Evolutionary conservation across 2,113 vertebrate species (phyloP), one percentile per base, ranked within the genome.

Genomic region (Charadrius vociferus): DNA sequence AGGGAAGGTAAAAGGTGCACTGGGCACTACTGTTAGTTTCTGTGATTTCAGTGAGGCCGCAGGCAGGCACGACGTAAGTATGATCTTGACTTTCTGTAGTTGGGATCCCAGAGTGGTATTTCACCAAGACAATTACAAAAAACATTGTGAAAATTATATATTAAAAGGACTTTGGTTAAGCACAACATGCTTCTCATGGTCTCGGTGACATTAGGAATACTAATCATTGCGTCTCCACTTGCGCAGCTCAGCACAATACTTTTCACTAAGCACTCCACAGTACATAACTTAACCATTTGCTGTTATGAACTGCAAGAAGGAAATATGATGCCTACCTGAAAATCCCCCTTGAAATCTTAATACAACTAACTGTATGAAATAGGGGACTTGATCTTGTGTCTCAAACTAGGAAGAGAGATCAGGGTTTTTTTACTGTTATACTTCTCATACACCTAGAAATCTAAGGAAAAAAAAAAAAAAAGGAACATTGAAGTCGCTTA

Each of bases 121-220:
- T 79, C 49, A 65, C 12, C 12, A 91, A 81, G 34, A 82, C 6
- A 45, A 17, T 20, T 78, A 37, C 9, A 89, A 84, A 83, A 75
- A 45, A 0, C 6, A 19, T 27, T 45, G 7, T 17, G 12, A 81
- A 77, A 89, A 1, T 34, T 63, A 36, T 8, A 4, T 18, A 30
- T 61, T 72, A 11, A 53, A 94, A 86, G 32, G 2, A 71, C 27
- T 86, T 27, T 1, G 0, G 8, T 30, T 67, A 24, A 14, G 15
- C 26, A 11, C 20, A 59, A 65, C 0, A 0, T 43, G 21, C 12
- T 89, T 74, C 30, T 83, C 26, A 23, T 1, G 0, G 37, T 81
- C 55, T 71, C 4, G 0, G n/a, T 55, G 43, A 59, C 21, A 13
- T 67, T 37, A 56, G 16, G 61, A 52, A 81, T 47, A 5, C 12